phyloP scores from a whole-genome alignment of 2,113 vertebrate species.

The Oryzias melastigma region DNA sequence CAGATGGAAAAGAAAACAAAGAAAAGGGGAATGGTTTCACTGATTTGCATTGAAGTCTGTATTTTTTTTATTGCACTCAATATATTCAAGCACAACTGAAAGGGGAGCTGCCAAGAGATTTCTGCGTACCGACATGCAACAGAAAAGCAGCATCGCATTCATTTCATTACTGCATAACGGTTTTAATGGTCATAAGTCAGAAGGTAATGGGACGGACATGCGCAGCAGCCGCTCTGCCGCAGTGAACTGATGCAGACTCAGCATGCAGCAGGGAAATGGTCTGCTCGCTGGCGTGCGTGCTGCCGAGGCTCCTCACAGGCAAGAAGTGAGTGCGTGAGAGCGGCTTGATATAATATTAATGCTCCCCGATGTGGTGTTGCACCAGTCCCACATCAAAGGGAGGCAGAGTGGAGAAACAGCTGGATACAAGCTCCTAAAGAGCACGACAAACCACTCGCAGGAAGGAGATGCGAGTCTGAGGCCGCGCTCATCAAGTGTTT shows the following conservation, averaged over 20 bases:
- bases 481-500: background rate
- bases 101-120: background rate
- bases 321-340: slow-evolving; percentile 2
- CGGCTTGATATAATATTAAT: slow-evolving; percentile 60
- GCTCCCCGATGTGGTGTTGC: slow-evolving; percentile 56
- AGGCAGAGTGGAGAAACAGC: slow-evolving; percentile 31
- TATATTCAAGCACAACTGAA: slow-evolving; percentile 4
- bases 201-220: background rate
- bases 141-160: background rate
- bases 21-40: background rate
- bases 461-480: background rate
- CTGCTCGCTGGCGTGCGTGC: slow-evolving; percentile 6
- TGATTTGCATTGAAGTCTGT: background rate
- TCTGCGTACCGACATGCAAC: too few species aligned
- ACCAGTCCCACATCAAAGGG: slow-evolving; percentile 62
- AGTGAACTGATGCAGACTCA: slow-evolving; percentile 41
- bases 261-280: slow-evolving; percentile 11
- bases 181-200: background rate
- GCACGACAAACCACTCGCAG: slow-evolving; percentile 40
- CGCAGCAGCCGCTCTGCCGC: slow-evolving; percentile 25
- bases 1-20: background rate
- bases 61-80: background rate
- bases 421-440: slow-evolving; percentile 47
- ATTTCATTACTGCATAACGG: background rate
- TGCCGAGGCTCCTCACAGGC: slow-evolving; percentile 8